A percentile compares a stretch with the other conserved stretches of the same genome.
phyloP scores from a whole-genome alignment of 2,888 invertebrate genomes.

The Physocephala rufipes region DNA sequence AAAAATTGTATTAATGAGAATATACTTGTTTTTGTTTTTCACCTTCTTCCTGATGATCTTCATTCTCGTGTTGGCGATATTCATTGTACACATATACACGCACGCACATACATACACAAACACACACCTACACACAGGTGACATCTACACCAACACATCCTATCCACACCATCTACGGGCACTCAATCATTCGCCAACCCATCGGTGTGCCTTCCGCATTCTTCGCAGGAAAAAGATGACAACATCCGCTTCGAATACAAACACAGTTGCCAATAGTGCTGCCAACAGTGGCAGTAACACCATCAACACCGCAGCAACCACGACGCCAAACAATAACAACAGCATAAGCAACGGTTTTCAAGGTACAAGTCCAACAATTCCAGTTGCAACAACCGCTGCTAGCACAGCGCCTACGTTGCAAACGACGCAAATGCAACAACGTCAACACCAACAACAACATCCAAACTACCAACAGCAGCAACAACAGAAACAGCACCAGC shows the following conservation, averaged over 20 bases:
- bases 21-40: neutral
- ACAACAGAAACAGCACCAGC: conserved; percentile 35
- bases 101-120: conserved; percentile 29
- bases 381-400: conserved; percentile 39
- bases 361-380: conserved; percentile 25
- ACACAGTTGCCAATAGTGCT: conserved; percentile 33
- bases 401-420: conserved; percentile 38
- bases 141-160: too few relatives aligned
- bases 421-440: conserved; percentile 31
- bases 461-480: conserved; percentile 32
- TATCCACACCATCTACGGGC: too few relatives aligned
- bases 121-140: conserved; percentile 11
- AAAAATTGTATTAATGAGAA: too few relatives aligned
- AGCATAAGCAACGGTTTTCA: conserved; percentile 25
- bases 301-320: conserved; percentile 37
- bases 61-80: conserved; percentile 1
- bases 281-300: conserved; percentile 42
- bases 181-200: conserved; percentile 40
- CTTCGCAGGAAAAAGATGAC: conserved; percentile 20
- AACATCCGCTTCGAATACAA: conserved; percentile 32
- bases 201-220: conserved; percentile 28
- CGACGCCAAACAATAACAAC: conserved; percentile 20
- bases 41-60: neutral
- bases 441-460: conserved; percentile 13
- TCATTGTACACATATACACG: conserved; percentile 27